Percentiles rank a stretch among this genome's conserved stretches.
phyloP scores from a whole-genome alignment of 23 tunicate genomes.

The Aplidium turbinatum region DNA sequence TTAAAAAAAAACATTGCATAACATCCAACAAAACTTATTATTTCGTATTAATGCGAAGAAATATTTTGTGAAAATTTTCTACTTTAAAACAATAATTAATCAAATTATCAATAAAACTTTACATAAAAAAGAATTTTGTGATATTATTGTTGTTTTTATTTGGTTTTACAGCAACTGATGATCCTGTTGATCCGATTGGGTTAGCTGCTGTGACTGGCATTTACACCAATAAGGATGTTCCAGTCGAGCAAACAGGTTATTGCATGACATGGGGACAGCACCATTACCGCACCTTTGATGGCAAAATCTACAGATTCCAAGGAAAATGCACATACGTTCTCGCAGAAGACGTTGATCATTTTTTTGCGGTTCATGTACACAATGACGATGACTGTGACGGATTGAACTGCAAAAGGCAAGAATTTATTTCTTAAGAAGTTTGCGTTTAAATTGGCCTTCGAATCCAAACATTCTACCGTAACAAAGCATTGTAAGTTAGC shows the following conservation, averaged over 20 bases:
- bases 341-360: conserved; percentile 75
- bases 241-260: conserved; percentile 92
- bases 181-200: conserved; percentile 88
- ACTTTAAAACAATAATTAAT: too few species aligned
- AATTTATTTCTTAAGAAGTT: not conserved
- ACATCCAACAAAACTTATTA: too few species aligned
- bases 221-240: conserved; percentile 70
- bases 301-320: conserved; percentile 84
- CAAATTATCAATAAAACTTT: too few species aligned
- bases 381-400: conserved; percentile 60
- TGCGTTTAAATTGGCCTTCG: too few species aligned
- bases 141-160: too few species aligned
- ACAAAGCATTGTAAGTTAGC: too few species aligned
- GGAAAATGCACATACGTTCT: conserved; percentile 89
- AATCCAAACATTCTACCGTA: too few species aligned
- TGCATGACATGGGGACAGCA: conserved; percentile 99
- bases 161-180: conserved; percentile 81
- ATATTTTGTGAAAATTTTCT: too few species aligned
- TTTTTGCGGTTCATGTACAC: conserved; percentile 71
- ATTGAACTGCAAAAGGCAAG: conserved; percentile 61
- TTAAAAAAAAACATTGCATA: too few species aligned
- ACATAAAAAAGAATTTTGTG: too few species aligned
- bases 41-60: too few species aligned
- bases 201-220: conserved; percentile 82
- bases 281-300: conserved; percentile 97